These are phyloP conservation scores for Margaritifera margaritifera DNA, from an alignment of 2,888 invertebrate species.

Conservation along the genomic window DNA sequence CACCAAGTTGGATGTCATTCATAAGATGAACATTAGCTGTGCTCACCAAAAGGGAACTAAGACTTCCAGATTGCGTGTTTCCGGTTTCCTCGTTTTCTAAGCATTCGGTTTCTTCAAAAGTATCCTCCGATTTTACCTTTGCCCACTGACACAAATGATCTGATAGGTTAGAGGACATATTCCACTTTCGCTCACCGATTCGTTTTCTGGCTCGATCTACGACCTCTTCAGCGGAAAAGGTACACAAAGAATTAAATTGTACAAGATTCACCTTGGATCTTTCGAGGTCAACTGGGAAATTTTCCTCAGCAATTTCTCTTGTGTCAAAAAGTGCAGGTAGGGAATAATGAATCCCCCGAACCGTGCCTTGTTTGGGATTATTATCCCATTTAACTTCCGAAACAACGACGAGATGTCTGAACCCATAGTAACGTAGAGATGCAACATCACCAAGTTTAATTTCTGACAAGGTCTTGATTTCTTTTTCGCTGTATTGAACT, in stretches of 20 bases:
- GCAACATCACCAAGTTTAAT: constrained; percentile 4
- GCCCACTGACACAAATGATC: constrained; percentile 15
- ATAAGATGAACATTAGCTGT: constrained; percentile 3
- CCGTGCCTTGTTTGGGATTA: background rate
- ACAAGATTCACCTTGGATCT: background rate
- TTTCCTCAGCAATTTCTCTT: constrained; percentile 10
- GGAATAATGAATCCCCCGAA: constrained; percentile 13
- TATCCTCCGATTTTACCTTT: background rate
- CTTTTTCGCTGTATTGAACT: constrained; percentile 3
- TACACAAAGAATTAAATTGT: constrained; percentile 5
- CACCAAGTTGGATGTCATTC: background rate
- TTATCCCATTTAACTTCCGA: constrained; percentile 1
- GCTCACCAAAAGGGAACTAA: constrained; percentile 1
- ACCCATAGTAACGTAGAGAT: background rate
- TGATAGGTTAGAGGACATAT: background rate
- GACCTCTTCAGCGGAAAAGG: background rate
- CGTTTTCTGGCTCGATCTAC: constrained; percentile 5
- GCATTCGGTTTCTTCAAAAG: background rate
- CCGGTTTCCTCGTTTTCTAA: background rate
- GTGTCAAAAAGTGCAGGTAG: background rate
- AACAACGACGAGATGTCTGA: constrained; percentile 6
- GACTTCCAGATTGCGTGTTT: background rate
- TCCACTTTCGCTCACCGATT: constrained; percentile 12
- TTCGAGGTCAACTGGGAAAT: constrained; percentile 1
- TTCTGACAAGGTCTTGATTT: constrained; percentile 3